Evolutionary conservation across 35 echinoderm and acorn worm genomes (phyloP).

Genomic region (Lytechinus variegatus): DNA sequence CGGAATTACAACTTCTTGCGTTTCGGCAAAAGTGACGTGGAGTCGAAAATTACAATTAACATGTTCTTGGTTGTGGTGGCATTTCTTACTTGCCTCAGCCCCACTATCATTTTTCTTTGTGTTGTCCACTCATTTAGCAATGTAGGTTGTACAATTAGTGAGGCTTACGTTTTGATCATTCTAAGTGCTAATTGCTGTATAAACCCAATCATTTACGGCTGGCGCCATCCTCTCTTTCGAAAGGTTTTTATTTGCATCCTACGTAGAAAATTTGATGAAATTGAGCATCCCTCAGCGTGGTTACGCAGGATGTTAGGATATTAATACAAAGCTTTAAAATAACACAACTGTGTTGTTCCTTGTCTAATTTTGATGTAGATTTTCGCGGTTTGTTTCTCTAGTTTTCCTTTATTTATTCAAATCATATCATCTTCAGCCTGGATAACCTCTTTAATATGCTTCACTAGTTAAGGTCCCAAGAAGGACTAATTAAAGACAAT

Average conservation of each 20-base stretch:
- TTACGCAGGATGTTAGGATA: conserved; percentile 3
- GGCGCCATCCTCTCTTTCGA: conserved; percentile 1
- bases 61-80: conserved; percentile 40
- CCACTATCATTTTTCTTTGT: not conserved
- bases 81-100: not conserved
- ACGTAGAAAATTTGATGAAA: not conserved
- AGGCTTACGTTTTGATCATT: not conserved
- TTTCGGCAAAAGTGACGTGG: conserved; percentile 20
- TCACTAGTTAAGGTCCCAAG: too few relatives aligned
- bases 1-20: not conserved
- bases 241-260: conserved; percentile 3
- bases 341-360: too few relatives aligned
- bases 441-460: too few relatives aligned
- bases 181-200: not conserved
- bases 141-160: not conserved
- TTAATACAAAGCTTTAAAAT: not conserved
- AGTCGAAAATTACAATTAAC: conserved; percentile 29
- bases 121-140: not conserved
- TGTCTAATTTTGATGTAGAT: too few relatives aligned
- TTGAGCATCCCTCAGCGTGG: conserved; percentile 29
- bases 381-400: too few relatives aligned
- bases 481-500: too few relatives aligned
- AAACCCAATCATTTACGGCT: conserved; percentile 28
- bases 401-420: too few relatives aligned
- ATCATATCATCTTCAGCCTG: too few relatives aligned